Percentiles rank a stretch among this genome's conserved stretches.
phyloP scores from a whole-genome alignment of 2,797 vertebrate species.

The Sylvilagus floridanus region DNA sequence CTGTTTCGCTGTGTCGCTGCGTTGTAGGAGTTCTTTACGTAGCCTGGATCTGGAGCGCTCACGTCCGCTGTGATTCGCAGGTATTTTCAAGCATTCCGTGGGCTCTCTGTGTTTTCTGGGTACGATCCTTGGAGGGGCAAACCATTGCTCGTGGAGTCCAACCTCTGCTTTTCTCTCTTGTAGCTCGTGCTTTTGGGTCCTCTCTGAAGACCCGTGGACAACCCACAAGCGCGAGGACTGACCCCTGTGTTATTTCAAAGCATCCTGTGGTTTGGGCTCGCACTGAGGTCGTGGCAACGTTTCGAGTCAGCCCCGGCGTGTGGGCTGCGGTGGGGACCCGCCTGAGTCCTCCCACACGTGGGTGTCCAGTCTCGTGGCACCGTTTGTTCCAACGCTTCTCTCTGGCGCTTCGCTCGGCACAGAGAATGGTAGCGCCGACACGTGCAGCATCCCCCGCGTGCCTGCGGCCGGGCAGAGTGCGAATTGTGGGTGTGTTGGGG shows the following conservation, averaged over 20 bases:
- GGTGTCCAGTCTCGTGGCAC: not conserved
- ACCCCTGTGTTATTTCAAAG: not conserved
- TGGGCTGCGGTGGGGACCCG: not conserved
- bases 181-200: not conserved
- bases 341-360: no score
- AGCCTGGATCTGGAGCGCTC: not conserved
- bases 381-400: not conserved
- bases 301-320: not conserved
- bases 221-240: not conserved
- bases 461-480: not conserved
- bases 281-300: slow-evolving; percentile 17
- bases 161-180: not conserved
- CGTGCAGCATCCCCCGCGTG: not conserved
- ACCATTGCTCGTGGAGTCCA: not conserved
- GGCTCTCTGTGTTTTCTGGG: not conserved
- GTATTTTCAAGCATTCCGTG: not conserved
- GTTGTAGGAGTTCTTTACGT: not conserved
- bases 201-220: not conserved
- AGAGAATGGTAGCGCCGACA: not conserved
- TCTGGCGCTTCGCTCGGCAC: not conserved
- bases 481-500: not conserved
- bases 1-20: not conserved
- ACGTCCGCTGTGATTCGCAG: not conserved
- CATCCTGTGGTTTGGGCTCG: not conserved
- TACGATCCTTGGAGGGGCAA: not conserved